phyloP scores from a whole-genome alignment of 1,140 invertebrate species.

The honey bee (Apis mellifera) region DNA sequence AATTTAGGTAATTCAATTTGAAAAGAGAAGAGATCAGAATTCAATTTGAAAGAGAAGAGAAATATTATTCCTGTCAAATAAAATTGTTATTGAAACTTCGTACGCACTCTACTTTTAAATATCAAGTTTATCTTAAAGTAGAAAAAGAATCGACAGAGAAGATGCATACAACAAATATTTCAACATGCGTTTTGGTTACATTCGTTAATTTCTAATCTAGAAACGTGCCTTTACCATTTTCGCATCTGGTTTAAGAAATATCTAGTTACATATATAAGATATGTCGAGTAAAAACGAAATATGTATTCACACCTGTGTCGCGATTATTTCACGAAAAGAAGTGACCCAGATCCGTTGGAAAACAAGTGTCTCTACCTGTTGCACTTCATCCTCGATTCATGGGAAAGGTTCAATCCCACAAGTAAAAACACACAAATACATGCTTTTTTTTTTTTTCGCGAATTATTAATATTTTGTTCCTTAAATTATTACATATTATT shows the following conservation, averaged over 20 bases:
- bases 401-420: not conserved
- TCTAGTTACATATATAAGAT: not conserved
- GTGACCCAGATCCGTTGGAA: conserved; percentile 25
- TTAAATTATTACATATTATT: not conserved
- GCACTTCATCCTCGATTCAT: conserved; percentile 43
- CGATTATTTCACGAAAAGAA: conserved; percentile 17
- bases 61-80: not conserved
- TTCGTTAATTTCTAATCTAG: not conserved
- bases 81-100: not conserved
- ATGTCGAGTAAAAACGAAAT: not conserved
- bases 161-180: not conserved
- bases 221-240: not conserved
- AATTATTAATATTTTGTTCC: not conserved
- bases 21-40: too few species aligned
- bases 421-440: not conserved
- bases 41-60: too few species aligned
- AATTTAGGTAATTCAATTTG: too few species aligned
- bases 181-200: not conserved
- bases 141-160: not conserved
- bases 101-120: not conserved
- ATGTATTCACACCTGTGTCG: not conserved
- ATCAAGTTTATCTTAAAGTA: not conserved
- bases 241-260: not conserved
- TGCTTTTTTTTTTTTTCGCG: not conserved
- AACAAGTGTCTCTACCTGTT: conserved; percentile 54